These are phyloP conservation scores for Cephus sareptanus DNA, from an alignment of 2,888 invertebrate species.

Conservation along the genomic window DNA sequence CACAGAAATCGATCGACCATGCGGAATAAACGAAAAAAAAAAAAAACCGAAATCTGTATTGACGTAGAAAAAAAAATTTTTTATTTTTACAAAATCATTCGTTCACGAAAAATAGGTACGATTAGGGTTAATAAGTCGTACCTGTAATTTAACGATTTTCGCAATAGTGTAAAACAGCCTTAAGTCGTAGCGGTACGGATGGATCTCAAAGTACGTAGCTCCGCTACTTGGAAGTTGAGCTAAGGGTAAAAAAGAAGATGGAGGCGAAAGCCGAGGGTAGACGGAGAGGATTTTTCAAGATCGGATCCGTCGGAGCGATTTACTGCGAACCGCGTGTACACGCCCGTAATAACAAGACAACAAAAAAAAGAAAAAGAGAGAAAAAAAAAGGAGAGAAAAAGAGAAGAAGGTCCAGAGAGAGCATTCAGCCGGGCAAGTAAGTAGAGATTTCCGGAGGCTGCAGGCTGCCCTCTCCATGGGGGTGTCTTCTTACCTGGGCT, in stretches of 20 bases:
- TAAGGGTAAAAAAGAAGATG: background rate
- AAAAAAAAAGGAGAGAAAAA: background rate
- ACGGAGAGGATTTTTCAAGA: constrained; percentile 30
- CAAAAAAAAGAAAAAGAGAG: constrained; percentile 4
- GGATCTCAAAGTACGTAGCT: background rate
- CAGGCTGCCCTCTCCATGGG: constrained; percentile 52
- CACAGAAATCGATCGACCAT: background rate
- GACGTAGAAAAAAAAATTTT: background rate
- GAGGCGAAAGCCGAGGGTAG: constrained; percentile 4
- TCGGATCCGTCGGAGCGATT: constrained; percentile 55
- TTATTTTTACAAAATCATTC: background rate
- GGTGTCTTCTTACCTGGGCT: constrained; percentile 57
- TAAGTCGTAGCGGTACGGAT: background rate
- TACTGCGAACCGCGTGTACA: constrained; percentile 42
- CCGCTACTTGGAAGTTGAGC: background rate
- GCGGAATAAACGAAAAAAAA: constrained; percentile 6
- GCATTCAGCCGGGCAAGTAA: constrained; percentile 61
- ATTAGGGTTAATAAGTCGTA: background rate
- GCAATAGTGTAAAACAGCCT: background rate
- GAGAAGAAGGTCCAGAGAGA: constrained; percentile 31
- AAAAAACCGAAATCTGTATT: background rate
- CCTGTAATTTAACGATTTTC: background rate
- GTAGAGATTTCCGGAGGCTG: constrained; percentile 62
- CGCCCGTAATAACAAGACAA: constrained; percentile 39
- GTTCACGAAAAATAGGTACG: background rate